Evolutionary conservation across 2,113 vertebrate species (phyloP), one percentile per base, ranked within the genome.

Genomic region (Vicugna pacos): DNA sequence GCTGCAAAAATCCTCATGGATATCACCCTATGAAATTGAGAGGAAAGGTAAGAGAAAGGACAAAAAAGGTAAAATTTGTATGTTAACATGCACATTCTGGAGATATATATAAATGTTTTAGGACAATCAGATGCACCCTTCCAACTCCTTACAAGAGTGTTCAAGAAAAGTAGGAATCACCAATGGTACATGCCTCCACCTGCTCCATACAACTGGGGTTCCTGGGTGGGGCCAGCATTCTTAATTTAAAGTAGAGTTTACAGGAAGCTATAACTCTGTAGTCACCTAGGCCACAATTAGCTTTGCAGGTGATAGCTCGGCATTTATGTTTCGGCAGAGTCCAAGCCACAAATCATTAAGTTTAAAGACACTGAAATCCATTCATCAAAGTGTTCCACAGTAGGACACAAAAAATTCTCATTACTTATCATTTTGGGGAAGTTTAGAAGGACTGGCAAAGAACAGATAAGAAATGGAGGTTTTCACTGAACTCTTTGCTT

Each of bases 1-100:
- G 91, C 99, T 99, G 99, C 99, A 99, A 99, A 99, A 99, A 98
- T 99, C 99, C 99, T 99, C 99, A 98, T 99, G 99, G 99, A 99
- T 99, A 98, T 99, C 99, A 98, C 99, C 99, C 99, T 99, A 98
- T 96, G 98, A 99, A 99, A 99, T 96, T 72, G 94, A 98, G 77
- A 96, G 95, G 89, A 98, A 96, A 96, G 92, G 97, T 97, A 95
- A 96, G 92, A 97, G 70, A 97, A 84, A 95, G 54, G 54, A 95
- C 50, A 96, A 87, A 96, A 75, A 97, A 91, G 46, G 62, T 67
- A 96, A 97, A 97, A 79, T 90, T 96, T 89, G 86, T 94, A 35
- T 24, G 88, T 87, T 96, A 84, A 97, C 80, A 97, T 77, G 81
- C 58, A 91, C 32, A 86, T 86, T 3, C 38, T n/a, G 84, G 73